A percentile compares a stretch with the other conserved stretches of the same genome.
Evolutionary conservation across 2,888 invertebrate genomes (phyloP).

Genomic region (Polyommatus iphigenia): DNA sequence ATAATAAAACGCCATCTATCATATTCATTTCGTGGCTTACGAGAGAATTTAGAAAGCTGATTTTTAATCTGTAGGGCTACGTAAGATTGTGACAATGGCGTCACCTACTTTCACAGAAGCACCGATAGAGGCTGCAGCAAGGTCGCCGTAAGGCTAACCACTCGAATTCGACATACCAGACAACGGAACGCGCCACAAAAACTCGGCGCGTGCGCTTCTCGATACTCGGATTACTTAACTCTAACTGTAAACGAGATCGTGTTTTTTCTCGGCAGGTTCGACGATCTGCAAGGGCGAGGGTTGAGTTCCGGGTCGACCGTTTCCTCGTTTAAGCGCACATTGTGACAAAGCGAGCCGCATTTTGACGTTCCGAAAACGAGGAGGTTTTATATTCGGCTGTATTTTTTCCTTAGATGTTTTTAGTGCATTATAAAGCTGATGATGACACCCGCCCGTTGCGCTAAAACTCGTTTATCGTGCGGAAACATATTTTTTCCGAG

Average conservation of each 20-base stretch:
- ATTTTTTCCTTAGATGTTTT: too few species aligned
- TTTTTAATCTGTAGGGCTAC: constrained; percentile 57
- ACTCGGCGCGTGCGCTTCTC: constrained; percentile 78
- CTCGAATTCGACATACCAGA: constrained; percentile 70
- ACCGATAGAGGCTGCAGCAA: constrained; percentile 62
- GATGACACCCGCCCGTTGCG: too few species aligned
- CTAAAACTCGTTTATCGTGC: too few species aligned
- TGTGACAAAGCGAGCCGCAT: neutral
- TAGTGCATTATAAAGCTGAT: too few species aligned
- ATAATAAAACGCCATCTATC: constrained; percentile 37
- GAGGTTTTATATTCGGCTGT: neutral
- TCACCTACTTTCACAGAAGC: constrained; percentile 75
- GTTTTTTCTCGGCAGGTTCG: constrained; percentile 73
- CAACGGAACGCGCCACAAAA: constrained; percentile 72
- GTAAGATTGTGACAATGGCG: constrained; percentile 44
- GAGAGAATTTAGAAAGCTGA: constrained; percentile 67
- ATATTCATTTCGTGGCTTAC: constrained; percentile 41
- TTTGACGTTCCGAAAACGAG: neutral
- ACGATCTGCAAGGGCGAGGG: constrained; percentile 65
- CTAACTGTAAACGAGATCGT: constrained; percentile 78
- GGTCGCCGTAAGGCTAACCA: constrained; percentile 79
- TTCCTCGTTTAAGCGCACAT: constrained; percentile 35
- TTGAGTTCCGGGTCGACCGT: constrained; percentile 48
- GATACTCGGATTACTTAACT: constrained; percentile 76
- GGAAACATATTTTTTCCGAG: too few species aligned